Base-by-base conservation (phyloP, 1,140 invertebrate genomes). In the Sarcophaga bullata region DNA sequence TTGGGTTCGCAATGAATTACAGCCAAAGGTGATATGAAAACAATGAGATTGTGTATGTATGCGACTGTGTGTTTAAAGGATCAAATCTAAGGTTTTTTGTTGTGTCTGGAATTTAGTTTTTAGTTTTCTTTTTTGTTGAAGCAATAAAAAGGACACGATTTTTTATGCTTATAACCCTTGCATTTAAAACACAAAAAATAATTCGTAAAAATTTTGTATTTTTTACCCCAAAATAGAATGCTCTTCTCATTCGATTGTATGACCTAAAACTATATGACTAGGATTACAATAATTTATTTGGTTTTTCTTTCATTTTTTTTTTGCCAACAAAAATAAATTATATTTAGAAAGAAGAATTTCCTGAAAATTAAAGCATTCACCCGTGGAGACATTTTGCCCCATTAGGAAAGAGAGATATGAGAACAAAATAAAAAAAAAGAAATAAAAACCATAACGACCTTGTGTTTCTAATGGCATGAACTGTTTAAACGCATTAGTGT, bases 141-240 rank as follows among this genome's bases (percentile, higher is more conserved):
- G 25, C 25, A 37, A 37, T 37, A 37, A 37, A 37, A 37, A 37
- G 25, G 25, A 37, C 25, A 37, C 25, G 25, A 37, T 37, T 37
- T 37, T 37, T 37, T 37, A 13, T 81, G 80, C n/a, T 13, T 62
- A 15, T 68, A 68, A 68, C 62, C 62, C 62, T 68, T 68, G 17
- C 62, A 68, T 8, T 37, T 37, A 37, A 37, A 37, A 37, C 25
- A 37, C 25, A 37, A 37, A 8, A 68, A 19, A 68, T 19, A 19
- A 19, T 68, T 9, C 62, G 10, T 68, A 8, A 68, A 19, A 68
- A 68, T 68, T 68, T 3, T 19, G 19, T 19, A 68, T 68, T 68
- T 78, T 76, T 50, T 78, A 25, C 75, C 75, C 19, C n/a, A 78
- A 81, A 86, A 80, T 88, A 84, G 86, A 86, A 88, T 88, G 86